Percentiles rank a stretch among this genome's conserved stretches.
Evolutionary conservation across 1,140 invertebrate genomes (phyloP).

Genomic region (Mylabris phalerata): DNA sequence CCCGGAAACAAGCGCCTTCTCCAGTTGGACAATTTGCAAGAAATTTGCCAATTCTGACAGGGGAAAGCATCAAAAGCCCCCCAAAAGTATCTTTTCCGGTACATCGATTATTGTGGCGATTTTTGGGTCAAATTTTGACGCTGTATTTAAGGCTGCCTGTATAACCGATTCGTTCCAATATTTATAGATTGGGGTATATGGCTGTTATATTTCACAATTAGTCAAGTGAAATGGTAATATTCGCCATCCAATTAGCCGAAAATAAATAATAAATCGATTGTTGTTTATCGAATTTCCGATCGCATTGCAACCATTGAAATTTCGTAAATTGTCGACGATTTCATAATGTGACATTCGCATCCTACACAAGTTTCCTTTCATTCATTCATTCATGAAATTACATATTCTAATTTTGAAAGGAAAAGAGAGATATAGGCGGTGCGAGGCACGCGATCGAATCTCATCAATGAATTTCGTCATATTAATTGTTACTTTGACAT

Average conservation of each 20-base stretch:
- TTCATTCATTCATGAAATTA: slow-evolving; percentile 24
- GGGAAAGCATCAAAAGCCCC: too few relatives aligned
- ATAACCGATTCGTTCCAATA: not conserved
- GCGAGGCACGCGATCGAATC: slow-evolving; percentile 20
- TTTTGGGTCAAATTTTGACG: too few relatives aligned
- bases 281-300: too few relatives aligned
- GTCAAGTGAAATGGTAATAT: slow-evolving; percentile 5
- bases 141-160: not conserved
- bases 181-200: slow-evolving; percentile 4
- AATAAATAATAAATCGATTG: too few relatives aligned
- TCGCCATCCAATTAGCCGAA: slow-evolving; percentile 7
- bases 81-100: too few relatives aligned
- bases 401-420: slow-evolving; percentile 13
- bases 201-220: slow-evolving; percentile 13
- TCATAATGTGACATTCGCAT: slow-evolving; percentile 6
- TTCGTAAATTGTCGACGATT: not conserved
- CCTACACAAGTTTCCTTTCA: slow-evolving; percentile 2
- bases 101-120: too few relatives aligned
- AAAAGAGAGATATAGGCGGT: slow-evolving; percentile 2
- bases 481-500: slow-evolving; percentile 17
- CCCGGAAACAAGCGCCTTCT: not conserved
- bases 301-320: too few relatives aligned
- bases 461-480: slow-evolving; percentile 23
- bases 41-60: too few relatives aligned
- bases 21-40: too few relatives aligned